Percentiles rank a stretch among this genome's conserved stretches.
Conservation (phyloP, 2,888 invertebrate species). For the Tholera decimalis region DNA sequence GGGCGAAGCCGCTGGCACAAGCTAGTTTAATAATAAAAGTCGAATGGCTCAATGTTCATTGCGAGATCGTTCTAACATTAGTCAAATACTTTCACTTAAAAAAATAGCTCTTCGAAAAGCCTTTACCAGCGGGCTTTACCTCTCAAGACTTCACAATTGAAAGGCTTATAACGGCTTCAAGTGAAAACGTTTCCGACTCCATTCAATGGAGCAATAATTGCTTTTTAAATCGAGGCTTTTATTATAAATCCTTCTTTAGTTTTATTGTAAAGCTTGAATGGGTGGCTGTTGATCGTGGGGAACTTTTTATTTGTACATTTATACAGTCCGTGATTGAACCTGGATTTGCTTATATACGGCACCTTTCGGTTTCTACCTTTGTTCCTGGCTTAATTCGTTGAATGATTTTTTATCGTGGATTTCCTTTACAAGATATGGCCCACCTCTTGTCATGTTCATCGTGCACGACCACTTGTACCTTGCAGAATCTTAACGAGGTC, state of each 20-base stretch:
- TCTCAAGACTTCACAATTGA: constrained; percentile 15
- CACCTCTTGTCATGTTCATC: too few species aligned
- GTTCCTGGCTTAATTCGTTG: too few species aligned
- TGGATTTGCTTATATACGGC: too few species aligned
- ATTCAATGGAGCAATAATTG: constrained; percentile 18
- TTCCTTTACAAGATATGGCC: too few species aligned
- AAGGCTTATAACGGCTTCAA: constrained; percentile 17
- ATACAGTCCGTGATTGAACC: too few species aligned
- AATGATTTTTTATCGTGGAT: too few species aligned
- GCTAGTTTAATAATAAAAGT: too few species aligned
- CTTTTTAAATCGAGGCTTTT: constrained; percentile 24
- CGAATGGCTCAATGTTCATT: too few species aligned
- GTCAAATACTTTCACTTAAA: background rate
- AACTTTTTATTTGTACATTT: background rate
- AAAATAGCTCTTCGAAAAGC: background rate
- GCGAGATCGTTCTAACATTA: background rate
- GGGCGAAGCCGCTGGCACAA: too few species aligned
- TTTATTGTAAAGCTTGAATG: constrained; percentile 2
- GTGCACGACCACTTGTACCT: too few species aligned
- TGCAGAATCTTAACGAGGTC: too few species aligned
- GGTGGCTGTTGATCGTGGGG: background rate
- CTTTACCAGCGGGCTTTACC: background rate
- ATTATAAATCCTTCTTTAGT: constrained; percentile 1
- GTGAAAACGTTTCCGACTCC: constrained; percentile 20
- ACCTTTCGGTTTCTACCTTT: too few species aligned